Evolutionary conservation across 2,888 invertebrate genomes (phyloP).

Genomic region (Spodoptera exigua): DNA sequence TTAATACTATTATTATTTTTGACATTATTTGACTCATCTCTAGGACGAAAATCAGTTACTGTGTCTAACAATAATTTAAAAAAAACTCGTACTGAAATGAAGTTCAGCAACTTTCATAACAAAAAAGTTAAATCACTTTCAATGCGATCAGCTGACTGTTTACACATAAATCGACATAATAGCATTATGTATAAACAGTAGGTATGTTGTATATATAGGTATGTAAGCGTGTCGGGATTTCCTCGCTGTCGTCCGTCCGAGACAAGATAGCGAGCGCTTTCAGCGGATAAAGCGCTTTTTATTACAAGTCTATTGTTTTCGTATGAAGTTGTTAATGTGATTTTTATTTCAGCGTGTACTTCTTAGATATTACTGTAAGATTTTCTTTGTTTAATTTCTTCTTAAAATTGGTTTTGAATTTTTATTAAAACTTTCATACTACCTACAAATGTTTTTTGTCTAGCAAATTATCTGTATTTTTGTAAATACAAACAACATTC

Average conservation of each 20-base stretch:
- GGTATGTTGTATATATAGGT: conserved; percentile 61
- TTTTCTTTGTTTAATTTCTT: too few species aligned
- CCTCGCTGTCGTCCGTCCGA: conserved; percentile 78
- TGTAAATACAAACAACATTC: too few species aligned
- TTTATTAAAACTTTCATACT: too few species aligned
- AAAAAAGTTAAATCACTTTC: conserved; percentile 69
- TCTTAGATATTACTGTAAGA: conserved; percentile 1
- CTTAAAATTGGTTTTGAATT: too few species aligned
- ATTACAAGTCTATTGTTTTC: conserved; percentile 46
- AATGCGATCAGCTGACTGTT: conserved; percentile 80
- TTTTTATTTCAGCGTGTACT: conserved; percentile 19
- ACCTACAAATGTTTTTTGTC: too few species aligned
- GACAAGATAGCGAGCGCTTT: conserved; percentile 65
- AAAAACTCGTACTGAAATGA: background rate
- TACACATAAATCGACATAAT: conserved; percentile 79
- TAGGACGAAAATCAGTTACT: too few species aligned
- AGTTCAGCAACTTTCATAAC: conserved; percentile 35
- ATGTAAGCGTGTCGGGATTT: conserved; percentile 74
- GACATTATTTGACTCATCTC: too few species aligned
- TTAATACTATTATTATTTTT: too few species aligned
- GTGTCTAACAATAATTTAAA: background rate
- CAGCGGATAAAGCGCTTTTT: conserved; percentile 74
- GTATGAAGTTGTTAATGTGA: conserved; percentile 17
- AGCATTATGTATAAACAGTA: conserved; percentile 71
- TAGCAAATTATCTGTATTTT: too few species aligned